A percentile compares a stretch with the other conserved stretches of the same genome.
phyloP scores from a whole-genome alignment of 1,140 invertebrate genomes.

The Drosophila grimshawi region DNA sequence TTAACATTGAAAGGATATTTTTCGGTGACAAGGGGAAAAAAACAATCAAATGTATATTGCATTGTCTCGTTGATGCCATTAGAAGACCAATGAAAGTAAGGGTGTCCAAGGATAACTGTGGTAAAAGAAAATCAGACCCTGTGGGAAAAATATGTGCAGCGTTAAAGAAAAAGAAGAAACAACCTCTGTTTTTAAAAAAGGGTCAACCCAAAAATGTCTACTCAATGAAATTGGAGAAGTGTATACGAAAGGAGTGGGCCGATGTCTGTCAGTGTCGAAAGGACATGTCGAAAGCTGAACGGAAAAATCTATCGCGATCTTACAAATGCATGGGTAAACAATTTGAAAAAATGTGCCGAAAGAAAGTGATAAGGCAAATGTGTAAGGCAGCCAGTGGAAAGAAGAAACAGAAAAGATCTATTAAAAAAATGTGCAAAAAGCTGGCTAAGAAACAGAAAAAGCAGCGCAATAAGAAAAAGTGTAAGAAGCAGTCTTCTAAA shows the following conservation, averaged over 20 bases:
- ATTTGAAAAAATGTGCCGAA: slow-evolving; percentile 8
- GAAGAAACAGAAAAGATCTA: neutral
- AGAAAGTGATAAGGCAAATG: neutral
- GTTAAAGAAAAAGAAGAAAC: neutral
- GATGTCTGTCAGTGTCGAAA: neutral
- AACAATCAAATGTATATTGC: neutral
- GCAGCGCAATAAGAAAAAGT: neutral
- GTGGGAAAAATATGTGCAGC: neutral
- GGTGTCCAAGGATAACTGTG: neutral
- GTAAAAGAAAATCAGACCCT: neutral
- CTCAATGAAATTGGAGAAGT: slow-evolving; percentile 18
- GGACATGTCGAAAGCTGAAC: neutral
- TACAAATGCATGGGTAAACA: slow-evolving; percentile 7
- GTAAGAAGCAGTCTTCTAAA: neutral
- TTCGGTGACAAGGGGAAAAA: neutral
- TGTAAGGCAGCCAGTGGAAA: neutral
- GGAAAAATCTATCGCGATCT: neutral
- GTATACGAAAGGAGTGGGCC: slow-evolving; percentile 16
- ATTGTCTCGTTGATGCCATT: no score
- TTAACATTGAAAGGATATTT: no score
- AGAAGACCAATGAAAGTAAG: slow-evolving; percentile 1
- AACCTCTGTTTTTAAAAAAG: neutral
- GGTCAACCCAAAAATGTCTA: neutral
- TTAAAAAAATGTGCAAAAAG: neutral
- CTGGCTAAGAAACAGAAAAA: neutral